Evolutionary conservation across 2,888 invertebrate species (phyloP), one percentile per base, ranked within the genome.

Genomic region (Polyploca ridens): DNA sequence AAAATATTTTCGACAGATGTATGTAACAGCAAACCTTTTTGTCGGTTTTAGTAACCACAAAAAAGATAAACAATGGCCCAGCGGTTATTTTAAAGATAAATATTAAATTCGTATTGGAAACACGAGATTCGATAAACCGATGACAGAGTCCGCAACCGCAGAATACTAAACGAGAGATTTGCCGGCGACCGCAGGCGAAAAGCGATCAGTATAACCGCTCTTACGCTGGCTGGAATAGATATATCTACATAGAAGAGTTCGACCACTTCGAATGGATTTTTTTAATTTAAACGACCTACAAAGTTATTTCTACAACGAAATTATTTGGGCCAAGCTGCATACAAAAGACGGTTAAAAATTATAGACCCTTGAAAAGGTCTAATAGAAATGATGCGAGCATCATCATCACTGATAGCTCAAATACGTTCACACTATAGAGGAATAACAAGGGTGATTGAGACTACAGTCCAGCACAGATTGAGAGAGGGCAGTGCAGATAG

Each of bases 151-250:
- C 76, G 77, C 82, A 78, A 83, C 89, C 90, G 71, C 89, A 86
- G 83, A 86, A 87, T 89, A 86, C 87, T 89, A 87, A 89, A 86
- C 86, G 85, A 79, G 79, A 84, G 87, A 90, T 89, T 90, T 87
- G 83, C 81, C 70, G 72, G 66, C 75, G 72, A 87, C 90, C 89
- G 78, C 90, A 86, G 78, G 77, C 83, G 77, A 78, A 76, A 77
- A 75, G 74, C 76, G 77, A 66, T 60, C 60, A 5, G 38, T 16
- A 59, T 69, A 66, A 72, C 69, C 66, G 66, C 73, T 74, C 69
- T 73, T 74, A 72, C 68, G 68, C 68, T 64, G 35, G 41, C 68
- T 63, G 35, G 60, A 38, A 54, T 19, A 54, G 19, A 54, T 19
- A 10, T 19, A 49, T 13, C 41, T 13, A 38, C 13, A 1, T 35